Conservation (phyloP, 2,888 invertebrate species). For the Rhogogaster chlorosoma region DNA sequence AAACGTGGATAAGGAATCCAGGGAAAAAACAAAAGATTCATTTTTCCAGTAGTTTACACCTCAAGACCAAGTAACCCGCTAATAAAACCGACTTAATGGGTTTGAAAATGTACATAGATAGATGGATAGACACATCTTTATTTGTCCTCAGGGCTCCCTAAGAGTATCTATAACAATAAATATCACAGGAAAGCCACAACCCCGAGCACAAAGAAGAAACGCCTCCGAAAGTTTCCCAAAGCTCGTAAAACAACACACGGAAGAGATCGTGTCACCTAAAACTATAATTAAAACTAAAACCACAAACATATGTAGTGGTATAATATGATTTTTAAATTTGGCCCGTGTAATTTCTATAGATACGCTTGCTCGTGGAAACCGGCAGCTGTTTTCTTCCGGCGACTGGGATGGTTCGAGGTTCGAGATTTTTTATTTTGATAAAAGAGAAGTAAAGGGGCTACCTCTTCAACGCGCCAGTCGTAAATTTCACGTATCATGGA, state of each 20-base stretch:
- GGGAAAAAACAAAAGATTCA: background rate
- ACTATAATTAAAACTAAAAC: background rate
- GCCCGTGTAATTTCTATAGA: background rate
- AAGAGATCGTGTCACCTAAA: background rate
- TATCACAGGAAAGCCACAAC: background rate
- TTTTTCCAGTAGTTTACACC: background rate
- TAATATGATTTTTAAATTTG: background rate
- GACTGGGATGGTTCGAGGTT: background rate
- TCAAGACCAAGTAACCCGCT: background rate
- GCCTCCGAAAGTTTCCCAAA: background rate
- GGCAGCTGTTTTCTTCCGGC: slow-evolving; percentile 1
- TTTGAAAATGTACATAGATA: background rate
- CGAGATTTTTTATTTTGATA: background rate
- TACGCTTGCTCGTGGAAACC: background rate
- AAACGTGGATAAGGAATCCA: background rate
- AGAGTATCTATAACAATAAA: background rate
- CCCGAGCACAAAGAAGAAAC: background rate
- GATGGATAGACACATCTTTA: background rate
- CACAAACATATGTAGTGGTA: background rate
- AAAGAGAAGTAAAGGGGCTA: slow-evolving; percentile 14
- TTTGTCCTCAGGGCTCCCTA: background rate
- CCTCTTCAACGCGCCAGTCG: slow-evolving; percentile 31
- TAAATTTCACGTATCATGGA: slow-evolving; percentile 40
- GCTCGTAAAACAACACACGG: background rate
- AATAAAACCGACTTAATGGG: background rate